phyloP scores from a whole-genome alignment of 64 coral and sea anemone genomes.

The Dendronephthya gigantea region DNA sequence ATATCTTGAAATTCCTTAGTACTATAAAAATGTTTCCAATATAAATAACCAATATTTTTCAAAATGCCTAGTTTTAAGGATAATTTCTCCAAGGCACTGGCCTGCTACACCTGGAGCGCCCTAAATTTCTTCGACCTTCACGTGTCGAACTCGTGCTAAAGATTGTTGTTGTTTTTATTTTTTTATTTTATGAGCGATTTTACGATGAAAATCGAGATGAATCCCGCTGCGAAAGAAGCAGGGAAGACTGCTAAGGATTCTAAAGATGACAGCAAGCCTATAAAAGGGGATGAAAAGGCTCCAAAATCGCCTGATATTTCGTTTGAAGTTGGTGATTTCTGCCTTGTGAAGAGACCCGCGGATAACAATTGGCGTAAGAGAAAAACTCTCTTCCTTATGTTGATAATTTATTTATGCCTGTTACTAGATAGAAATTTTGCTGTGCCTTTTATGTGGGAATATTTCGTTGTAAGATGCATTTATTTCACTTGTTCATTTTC shows the following conservation, averaged over 20 bases:
- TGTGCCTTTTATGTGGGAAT: neutral
- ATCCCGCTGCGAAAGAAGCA: neutral
- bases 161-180: neutral
- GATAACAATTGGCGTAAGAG: slow-evolving; percentile 5
- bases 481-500: too few relatives aligned
- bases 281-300: neutral
- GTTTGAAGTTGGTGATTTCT: neutral
- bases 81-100: too few relatives aligned
- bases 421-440: neutral
- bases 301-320: neutral
- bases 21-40: too few relatives aligned
- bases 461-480: too few relatives aligned
- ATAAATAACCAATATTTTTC: too few relatives aligned
- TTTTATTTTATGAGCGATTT: neutral
- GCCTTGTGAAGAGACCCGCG: neutral
- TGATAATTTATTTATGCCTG: neutral
- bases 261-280: neutral
- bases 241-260: neutral
- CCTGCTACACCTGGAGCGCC: neutral
- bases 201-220: neutral
- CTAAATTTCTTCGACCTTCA: neutral
- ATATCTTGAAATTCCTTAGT: too few relatives aligned
- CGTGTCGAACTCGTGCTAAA: neutral
- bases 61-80: too few relatives aligned
- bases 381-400: neutral